A percentile compares a stretch with the other conserved stretches of the same genome.
phyloP scores from a whole-genome alignment of 2,888 invertebrate species.

The Pterobdella sp. region DNA sequence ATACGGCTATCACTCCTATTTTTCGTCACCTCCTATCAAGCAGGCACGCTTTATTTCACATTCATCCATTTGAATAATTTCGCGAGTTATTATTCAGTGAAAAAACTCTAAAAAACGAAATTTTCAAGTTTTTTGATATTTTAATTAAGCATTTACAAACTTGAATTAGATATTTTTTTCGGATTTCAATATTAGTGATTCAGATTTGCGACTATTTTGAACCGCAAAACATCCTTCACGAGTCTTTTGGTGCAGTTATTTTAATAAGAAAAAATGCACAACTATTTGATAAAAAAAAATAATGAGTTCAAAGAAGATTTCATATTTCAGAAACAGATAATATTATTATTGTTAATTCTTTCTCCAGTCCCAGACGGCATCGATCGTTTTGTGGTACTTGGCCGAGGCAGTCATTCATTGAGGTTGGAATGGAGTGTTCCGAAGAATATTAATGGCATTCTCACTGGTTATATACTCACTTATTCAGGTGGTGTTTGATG shows the following conservation, averaged over 20 bases:
- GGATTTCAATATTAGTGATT: no score
- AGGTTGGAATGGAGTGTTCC: conserved; percentile 35
- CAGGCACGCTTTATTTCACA: conserved; percentile 1
- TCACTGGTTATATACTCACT: conserved; percentile 36
- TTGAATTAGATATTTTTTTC: no score
- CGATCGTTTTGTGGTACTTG: conserved; percentile 28
- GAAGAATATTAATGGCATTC: conserved; percentile 32
- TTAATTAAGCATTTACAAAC: no score
- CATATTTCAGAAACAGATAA: no score
- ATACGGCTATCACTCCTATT: background rate
- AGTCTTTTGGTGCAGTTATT: no score
- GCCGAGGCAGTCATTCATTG: conserved; percentile 31
- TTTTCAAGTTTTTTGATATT: no score
- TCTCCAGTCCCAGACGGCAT: conserved; percentile 35
- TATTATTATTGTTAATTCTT: no score
- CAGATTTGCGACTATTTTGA: no score
- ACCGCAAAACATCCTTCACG: no score
- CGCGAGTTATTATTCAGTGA: background rate
- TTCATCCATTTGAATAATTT: background rate
- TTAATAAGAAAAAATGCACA: no score
- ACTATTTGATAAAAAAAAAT: no score
- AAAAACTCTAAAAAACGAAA: background rate
- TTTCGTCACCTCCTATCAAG: background rate
- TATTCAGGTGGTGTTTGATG: conserved; percentile 31
- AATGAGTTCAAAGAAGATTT: no score